Conservation (phyloP, 1,140 invertebrate species). For the Diploscapter pachys region DNA sequence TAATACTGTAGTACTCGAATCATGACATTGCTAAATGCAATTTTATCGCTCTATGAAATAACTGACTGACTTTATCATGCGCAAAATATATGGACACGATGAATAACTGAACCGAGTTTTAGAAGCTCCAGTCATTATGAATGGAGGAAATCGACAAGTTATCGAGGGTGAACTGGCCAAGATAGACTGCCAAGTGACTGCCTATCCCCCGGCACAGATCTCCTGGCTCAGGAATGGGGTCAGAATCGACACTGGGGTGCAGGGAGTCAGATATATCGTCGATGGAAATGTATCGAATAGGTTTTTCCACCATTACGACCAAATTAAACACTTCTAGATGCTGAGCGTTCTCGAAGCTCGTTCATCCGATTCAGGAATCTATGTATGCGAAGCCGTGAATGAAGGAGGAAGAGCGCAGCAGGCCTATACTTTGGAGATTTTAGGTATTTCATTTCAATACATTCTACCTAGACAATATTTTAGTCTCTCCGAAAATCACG, state of each 20-base stretch:
- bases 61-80: too few species aligned
- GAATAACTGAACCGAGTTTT: constrained; percentile 6
- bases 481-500: constrained; percentile 47
- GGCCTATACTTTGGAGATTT: constrained; percentile 55
- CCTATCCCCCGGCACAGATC: constrained; percentile 46
- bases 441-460: constrained; percentile 31
- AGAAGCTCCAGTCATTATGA: constrained; percentile 50
- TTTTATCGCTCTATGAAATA: too few species aligned
- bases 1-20: too few species aligned
- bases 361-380: constrained; percentile 55
- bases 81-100: too few species aligned
- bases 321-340: not conserved
- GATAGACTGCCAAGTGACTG: constrained; percentile 46
- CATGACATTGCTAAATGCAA: too few species aligned
- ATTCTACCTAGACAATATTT: constrained; percentile 19
- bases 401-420: constrained; percentile 57
- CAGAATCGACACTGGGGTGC: constrained; percentile 48
- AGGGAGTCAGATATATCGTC: constrained; percentile 47
- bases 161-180: constrained; percentile 51
- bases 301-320: not conserved
- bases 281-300: constrained; percentile 28
- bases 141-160: constrained; percentile 50
- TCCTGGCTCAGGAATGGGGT: constrained; percentile 52
- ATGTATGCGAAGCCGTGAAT: constrained; percentile 51
- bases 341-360: constrained; percentile 45